Conservation (phyloP, 2,113 vertebrate genomes). For the Capreolus pygargus region DNA sequence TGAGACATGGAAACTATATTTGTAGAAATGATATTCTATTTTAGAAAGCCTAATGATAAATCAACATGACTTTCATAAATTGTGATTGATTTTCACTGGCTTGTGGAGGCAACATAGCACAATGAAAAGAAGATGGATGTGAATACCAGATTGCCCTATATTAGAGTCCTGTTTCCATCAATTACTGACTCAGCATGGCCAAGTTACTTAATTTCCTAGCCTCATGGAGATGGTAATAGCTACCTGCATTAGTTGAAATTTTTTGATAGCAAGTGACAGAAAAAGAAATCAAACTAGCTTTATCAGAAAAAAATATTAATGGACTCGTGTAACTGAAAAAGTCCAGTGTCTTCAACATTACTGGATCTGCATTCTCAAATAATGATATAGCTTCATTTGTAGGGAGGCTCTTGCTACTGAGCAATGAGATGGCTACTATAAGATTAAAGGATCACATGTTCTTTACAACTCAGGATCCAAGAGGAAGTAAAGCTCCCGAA, state of each 20-base stretch:
- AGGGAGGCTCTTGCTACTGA: neutral
- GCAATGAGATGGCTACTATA: neutral
- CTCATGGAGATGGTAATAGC: neutral
- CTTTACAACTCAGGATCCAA: neutral
- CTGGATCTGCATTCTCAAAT: neutral
- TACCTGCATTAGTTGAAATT: neutral
- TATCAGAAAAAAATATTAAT: neutral
- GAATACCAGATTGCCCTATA: neutral
- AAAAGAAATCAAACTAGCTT: constrained; percentile 22
- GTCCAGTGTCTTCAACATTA: neutral
- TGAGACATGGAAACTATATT: neutral
- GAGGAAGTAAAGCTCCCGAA: neutral
- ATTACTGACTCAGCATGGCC: neutral
- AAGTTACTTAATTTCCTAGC: constrained; percentile 28
- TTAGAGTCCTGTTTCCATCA: constrained; percentile 20
- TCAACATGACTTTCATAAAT: constrained; percentile 33
- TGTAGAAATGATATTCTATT: constrained; percentile 18
- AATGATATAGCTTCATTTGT: neutral
- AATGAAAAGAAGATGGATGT: constrained; percentile 48
- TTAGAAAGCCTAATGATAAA: constrained; percentile 47
- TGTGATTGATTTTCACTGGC: neutral
- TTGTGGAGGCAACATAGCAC: neutral
- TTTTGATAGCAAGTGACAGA: neutral
- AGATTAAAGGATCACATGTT: neutral
- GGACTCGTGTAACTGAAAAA: neutral